Evolutionary conservation across 2,888 invertebrate genomes (phyloP).

Genomic region (Galerucella calmariensis): DNA sequence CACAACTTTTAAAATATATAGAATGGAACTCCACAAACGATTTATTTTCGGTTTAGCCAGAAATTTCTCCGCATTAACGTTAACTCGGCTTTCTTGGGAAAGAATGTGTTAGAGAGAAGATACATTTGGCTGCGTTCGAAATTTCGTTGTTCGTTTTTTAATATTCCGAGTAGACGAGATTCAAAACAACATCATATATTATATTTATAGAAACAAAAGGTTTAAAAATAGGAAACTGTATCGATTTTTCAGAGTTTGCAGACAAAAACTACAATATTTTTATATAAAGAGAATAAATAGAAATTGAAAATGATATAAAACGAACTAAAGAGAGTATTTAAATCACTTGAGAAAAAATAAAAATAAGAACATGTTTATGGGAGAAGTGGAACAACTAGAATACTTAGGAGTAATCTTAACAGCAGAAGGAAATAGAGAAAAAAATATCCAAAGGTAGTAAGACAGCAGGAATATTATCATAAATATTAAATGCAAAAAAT

Average conservation of each 20-base stretch:
- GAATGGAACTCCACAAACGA: conserved; percentile 7
- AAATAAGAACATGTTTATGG: no score
- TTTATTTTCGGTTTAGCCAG: conserved; percentile 17
- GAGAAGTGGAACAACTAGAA: no score
- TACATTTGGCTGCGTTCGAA: conserved; percentile 1
- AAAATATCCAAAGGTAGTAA: no score
- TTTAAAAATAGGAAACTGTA: neutral
- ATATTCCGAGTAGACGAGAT: neutral
- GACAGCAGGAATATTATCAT: no score
- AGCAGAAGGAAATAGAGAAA: no score
- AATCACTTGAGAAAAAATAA: no score
- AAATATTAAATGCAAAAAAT: no score
- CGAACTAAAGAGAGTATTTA: no score
- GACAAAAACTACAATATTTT: neutral
- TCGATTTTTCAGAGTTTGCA: neutral
- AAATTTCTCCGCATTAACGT: neutral
- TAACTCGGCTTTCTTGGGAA: neutral
- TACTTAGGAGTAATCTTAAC: no score
- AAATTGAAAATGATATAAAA: no score
- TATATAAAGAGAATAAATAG: neutral
- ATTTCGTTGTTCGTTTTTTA: conserved; percentile 1
- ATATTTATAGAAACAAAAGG: neutral
- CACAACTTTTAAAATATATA: conserved; percentile 37
- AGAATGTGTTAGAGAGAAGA: conserved; percentile 1
- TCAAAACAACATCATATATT: conserved; percentile 9